Percentiles rank a stretch among this genome's conserved stretches.
Evolutionary conservation across 30 jellyfish, hydroid and myxozoan species (phyloP).

Genomic region (Pseudorhiza aurosa): DNA sequence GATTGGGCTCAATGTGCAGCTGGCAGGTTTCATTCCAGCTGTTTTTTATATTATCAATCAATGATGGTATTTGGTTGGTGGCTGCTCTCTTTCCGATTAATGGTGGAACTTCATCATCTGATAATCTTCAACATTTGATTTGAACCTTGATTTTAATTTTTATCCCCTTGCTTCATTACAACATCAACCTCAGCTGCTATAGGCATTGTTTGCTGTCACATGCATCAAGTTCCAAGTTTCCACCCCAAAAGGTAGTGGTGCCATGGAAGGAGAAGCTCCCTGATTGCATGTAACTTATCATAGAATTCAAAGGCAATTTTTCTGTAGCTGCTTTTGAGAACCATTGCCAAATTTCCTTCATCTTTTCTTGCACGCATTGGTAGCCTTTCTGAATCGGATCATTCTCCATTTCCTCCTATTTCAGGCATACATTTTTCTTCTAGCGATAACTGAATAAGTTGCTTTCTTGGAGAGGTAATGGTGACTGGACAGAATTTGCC

Average conservation of each 20-base stretch:
- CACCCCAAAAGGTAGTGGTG: conserved; percentile 25
- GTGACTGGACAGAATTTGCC: conserved; percentile 47
- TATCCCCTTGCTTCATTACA: background rate
- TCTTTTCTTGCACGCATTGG: conserved; percentile 44
- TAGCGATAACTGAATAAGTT: background rate
- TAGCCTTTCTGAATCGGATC: conserved; percentile 16
- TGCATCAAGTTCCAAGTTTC: conserved; percentile 3
- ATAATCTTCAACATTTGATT: background rate
- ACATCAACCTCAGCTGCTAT: background rate
- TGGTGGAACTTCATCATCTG: background rate
- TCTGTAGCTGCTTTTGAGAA: conserved; percentile 50
- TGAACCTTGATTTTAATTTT: background rate
- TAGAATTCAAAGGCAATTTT: conserved; percentile 30
- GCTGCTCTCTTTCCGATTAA: background rate
- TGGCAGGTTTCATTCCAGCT: conserved; percentile 38
- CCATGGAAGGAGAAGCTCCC: conserved; percentile 63
- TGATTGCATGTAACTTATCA: conserved; percentile 27
- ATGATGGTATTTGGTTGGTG: background rate
- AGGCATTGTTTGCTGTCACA: background rate
- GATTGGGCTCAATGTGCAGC: conserved; percentile 43
- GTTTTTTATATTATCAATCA: conserved; percentile 53
- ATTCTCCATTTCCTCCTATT: background rate
- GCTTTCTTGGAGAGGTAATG: background rate
- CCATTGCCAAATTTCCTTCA: conserved; percentile 56
- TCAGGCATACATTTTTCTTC: background rate